Evolutionary conservation across 2,888 invertebrate genomes (phyloP), one percentile per base, ranked within the genome.

Genomic region (Nudaria mundana): DNA sequence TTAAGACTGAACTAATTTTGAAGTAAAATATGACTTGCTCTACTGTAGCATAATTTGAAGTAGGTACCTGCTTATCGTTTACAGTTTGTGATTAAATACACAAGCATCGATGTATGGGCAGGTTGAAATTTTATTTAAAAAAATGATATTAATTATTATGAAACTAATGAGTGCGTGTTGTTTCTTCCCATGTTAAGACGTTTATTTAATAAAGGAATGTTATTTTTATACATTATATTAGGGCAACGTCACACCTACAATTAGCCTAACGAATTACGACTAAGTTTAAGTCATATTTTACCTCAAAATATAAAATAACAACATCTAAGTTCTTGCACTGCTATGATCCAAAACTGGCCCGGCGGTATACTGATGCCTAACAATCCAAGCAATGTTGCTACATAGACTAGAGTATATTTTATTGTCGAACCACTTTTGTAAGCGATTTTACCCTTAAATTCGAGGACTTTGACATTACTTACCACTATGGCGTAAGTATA

Each of bases 391-490:
- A 75, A 76, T 69, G 72, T 73, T 74, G 68, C 63, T 71, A 69
- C 66, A 69, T 63, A 79, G 86, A 87, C 86, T 87, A 87, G 86
- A 86, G 72, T 76, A 71, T 62, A 52, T 72, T 77, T 85, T 87
- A 87, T 87, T 87, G 87, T 87, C 86, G 75, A 75, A 74, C 74
- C 81, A 79, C 83, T 81, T 75, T 68, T 77, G 73, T 66, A 75
- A 74, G 75, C 75, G 67, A 71, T 62, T 71, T 70, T 67, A 73
- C 66, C 66, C 81, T 81, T 82, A 85, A 81, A 85, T 86, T 85
- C 86, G 85, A 86, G 86, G 72, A 72, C 74, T 73, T 49, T 40
- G 40, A 37, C 18, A 45, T 32, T 46, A 28, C 44, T 36, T 18
- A 13, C 26, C 33, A 42, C 33, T 58, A 45, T 12, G 32, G 32